Conservation (phyloP, 2,113 vertebrate species). For the Seriola rivoliana region DNA sequence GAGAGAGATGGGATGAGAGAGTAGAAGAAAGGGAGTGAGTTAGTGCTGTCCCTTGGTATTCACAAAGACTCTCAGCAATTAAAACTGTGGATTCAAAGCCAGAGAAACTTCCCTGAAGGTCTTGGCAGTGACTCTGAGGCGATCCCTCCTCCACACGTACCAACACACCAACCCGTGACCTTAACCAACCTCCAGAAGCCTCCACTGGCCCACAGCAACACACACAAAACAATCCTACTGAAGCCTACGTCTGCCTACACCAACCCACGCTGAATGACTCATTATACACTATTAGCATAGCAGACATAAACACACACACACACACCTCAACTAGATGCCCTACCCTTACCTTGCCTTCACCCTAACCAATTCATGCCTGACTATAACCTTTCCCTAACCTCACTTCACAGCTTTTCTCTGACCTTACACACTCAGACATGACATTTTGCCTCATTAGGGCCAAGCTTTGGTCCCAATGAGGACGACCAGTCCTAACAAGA, state of each 20-base stretch:
- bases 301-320: not conserved
- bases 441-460: too few relatives aligned
- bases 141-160: constrained; percentile 31
- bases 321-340: too few relatives aligned
- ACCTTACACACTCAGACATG: too few relatives aligned
- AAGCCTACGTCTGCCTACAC: constrained; percentile 40
- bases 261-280: constrained; percentile 49
- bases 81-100: constrained; percentile 61
- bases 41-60: constrained; percentile 61
- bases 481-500: too few relatives aligned
- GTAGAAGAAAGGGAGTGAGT: constrained; percentile 59
- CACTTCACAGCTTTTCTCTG: too few relatives aligned
- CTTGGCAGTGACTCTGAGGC: constrained; percentile 61
- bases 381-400: too few relatives aligned
- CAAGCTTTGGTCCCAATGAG: too few relatives aligned
- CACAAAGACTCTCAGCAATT: constrained; percentile 64
- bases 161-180: constrained; percentile 35
- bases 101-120: constrained; percentile 67
- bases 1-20: constrained; percentile 31
- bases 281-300: constrained; percentile 29
- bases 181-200: constrained; percentile 42
- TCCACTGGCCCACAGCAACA: constrained; percentile 29
- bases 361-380: too few relatives aligned
- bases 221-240: constrained; percentile 10
- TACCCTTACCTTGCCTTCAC: too few relatives aligned